Conservation (phyloP, 2,888 invertebrate species). For the Torymus aiolomorphi region DNA sequence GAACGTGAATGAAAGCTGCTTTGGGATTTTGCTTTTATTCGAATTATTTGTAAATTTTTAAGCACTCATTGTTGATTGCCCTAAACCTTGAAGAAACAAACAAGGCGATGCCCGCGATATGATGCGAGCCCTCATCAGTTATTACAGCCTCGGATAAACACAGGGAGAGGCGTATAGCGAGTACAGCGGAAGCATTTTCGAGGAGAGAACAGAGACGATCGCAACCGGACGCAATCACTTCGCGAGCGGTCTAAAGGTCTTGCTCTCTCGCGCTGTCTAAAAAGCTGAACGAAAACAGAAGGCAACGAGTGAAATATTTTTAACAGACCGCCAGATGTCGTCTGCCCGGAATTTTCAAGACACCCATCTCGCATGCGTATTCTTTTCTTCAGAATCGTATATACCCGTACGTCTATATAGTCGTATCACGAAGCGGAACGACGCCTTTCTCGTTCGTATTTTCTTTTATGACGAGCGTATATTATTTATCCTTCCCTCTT, state of each 20-base stretch:
- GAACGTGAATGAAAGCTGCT: too few relatives aligned
- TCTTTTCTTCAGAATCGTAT: conserved; percentile 24
- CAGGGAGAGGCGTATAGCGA: neutral
- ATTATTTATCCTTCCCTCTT: neutral
- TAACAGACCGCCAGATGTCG: conserved; percentile 66
- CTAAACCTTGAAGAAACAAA: neutral
- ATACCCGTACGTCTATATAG: neutral
- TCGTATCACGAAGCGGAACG: neutral
- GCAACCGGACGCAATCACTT: conserved; percentile 64
- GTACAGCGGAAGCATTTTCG: neutral
- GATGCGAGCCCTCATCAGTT: conserved; percentile 7
- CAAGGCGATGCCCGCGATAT: too few relatives aligned
- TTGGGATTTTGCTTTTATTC: too few relatives aligned
- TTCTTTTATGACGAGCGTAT: conserved; percentile 32
- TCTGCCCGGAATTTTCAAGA: conserved; percentile 57
- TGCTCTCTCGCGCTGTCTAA: conserved; percentile 54
- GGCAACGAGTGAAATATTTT: conserved; percentile 68
- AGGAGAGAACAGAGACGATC: conserved; percentile 46
- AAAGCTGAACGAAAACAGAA: conserved; percentile 62
- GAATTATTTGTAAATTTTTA: too few relatives aligned
- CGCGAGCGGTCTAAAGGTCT: conserved; percentile 57
- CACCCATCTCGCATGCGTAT: neutral
- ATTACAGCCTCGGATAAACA: conserved; percentile 31
- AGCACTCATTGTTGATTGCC: too few relatives aligned
- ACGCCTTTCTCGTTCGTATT: conserved; percentile 12